phyloP scores from a whole-genome alignment of 2,888 invertebrate genomes.

The Lasius fuliginosus region DNA sequence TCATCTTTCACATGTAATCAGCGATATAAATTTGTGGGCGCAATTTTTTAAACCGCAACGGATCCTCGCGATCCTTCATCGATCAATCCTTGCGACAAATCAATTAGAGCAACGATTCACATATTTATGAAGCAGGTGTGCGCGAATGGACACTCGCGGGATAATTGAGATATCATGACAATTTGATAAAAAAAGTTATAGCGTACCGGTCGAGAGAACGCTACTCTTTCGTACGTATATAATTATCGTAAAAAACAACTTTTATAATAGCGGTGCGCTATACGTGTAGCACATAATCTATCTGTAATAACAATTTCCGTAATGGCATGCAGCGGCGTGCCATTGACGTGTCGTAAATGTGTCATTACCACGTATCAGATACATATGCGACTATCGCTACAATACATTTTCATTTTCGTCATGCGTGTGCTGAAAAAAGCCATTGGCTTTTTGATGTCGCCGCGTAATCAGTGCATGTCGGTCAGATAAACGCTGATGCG shows the following conservation, averaged over 20 bases:
- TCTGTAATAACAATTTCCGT: conserved; percentile 29
- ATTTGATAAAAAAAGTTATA: not conserved
- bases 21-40: conserved; percentile 17
- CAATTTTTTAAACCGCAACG: conserved; percentile 5
- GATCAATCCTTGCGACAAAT: not conserved
- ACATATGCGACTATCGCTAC: conserved; percentile 30
- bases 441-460: conserved; percentile 64
- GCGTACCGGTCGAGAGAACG: not conserved
- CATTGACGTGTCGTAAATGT: conserved; percentile 33
- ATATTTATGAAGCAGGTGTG: not conserved
- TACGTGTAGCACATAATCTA: conserved; percentile 3
- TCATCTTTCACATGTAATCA: conserved; percentile 37
- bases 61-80: conserved; percentile 11
- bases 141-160: not conserved
- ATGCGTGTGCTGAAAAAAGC: conserved; percentile 48
- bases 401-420: conserved; percentile 42
- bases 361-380: conserved; percentile 47
- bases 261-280: not conserved
- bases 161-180: conserved; percentile 10
- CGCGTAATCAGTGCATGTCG: conserved; percentile 67
- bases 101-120: not conserved
- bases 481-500: conserved; percentile 66
- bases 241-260: conserved; percentile 29
- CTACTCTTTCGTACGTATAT: not conserved
- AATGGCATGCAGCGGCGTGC: conserved; percentile 19